phyloP scores from a whole-genome alignment of 2,113 vertebrate species.

The Herpailurus yagouaroundi region DNA sequence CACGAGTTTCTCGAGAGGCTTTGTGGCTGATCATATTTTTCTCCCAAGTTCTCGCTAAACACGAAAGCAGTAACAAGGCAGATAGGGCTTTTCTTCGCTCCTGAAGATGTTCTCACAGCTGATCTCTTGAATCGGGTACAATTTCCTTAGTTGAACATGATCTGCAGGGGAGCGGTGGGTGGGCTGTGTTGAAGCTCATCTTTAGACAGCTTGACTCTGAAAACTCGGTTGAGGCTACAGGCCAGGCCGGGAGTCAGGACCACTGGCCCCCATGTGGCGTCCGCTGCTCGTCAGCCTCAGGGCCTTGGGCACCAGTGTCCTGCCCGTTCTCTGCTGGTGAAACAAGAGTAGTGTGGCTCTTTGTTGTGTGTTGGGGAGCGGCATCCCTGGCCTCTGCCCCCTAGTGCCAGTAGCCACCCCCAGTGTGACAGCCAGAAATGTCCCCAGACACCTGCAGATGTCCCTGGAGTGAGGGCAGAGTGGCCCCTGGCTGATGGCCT shows the following conservation, averaged over 20 bases:
- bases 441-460: no score
- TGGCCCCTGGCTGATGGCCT: neutral
- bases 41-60: neutral
- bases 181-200: no score
- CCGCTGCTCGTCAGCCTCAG: neutral
- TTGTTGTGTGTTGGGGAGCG: neutral
- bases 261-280: rapidly evolving
- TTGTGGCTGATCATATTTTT: neutral
- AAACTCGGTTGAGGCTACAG: neutral
- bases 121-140: neutral
- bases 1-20: neutral
- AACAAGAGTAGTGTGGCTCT: rapidly evolving
- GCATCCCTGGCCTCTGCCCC: rapidly evolving
- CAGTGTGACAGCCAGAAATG: neutral
- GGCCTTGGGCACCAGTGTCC: neutral
- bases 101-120: neutral
- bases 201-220: neutral
- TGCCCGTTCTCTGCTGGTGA: rapidly evolving
- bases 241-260: no score
- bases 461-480: neutral
- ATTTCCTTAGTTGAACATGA: neutral
- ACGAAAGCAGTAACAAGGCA: neutral
- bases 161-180: neutral
- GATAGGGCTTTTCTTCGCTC: neutral
- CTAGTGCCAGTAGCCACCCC: rapidly evolving